Conservation (phyloP, 2,888 invertebrate species). For the Spisula solida region DNA sequence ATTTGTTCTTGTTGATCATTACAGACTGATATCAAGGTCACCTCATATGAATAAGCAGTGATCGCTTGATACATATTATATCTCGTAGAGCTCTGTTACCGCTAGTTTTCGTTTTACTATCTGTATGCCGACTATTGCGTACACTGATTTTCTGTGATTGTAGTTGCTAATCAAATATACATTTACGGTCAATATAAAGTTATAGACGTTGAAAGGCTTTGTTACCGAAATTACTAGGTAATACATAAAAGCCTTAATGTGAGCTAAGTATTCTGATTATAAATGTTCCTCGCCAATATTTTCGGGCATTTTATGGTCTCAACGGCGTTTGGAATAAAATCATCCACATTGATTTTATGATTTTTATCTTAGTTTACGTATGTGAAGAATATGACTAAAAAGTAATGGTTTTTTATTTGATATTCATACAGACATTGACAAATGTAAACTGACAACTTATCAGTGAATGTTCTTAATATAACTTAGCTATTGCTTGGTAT, state of each 20-base stretch:
- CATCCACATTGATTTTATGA: not conserved
- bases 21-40: no score
- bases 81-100: no score
- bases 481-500: no score
- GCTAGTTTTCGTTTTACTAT: no score
- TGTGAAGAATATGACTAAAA: not conserved
- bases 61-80: no score
- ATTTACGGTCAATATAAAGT: not conserved
- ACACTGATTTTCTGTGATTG: not conserved
- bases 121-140: no score
- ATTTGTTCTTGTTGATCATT: no score
- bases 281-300: not conserved
- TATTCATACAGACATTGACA: no score
- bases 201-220: not conserved
- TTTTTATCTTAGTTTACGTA: not conserved
- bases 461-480: no score
- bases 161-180: not conserved
- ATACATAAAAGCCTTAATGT: not conserved
- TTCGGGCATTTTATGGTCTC: not conserved
- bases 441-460: no score
- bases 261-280: conserved; percentile 2
- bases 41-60: no score
- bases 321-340: not conserved
- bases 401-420: not conserved
- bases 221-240: not conserved